Evolutionary conservation across 2,888 invertebrate genomes (phyloP).

Genomic region (Cylindroiulus punctatus): DNA sequence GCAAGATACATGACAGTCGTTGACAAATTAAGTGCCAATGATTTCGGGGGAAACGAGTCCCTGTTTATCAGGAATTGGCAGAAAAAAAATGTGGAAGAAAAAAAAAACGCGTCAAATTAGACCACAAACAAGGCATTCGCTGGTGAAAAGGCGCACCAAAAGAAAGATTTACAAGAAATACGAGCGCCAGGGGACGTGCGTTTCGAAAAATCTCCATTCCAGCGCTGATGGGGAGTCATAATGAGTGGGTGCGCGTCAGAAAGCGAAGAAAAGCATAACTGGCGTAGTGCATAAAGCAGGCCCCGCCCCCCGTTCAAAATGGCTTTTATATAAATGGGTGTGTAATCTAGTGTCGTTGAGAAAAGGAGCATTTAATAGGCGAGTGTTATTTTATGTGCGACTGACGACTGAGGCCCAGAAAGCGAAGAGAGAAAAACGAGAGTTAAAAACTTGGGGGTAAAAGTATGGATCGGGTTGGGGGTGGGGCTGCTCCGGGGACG

Average conservation of each 20-base stretch:
- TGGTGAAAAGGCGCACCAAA: neutral
- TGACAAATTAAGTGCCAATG: conserved; percentile 8
- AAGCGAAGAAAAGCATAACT: conserved; percentile 19
- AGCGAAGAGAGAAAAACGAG: conserved; percentile 31
- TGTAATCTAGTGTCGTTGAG: conserved; percentile 48
- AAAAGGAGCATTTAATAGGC: conserved; percentile 50
- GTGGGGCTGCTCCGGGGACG: neutral
- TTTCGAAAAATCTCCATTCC: conserved; percentile 22
- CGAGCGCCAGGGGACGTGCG: neutral
- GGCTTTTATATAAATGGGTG: conserved; percentile 44
- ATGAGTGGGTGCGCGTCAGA: conserved; percentile 28
- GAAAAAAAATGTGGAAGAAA: neutral
- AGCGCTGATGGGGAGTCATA: neutral
- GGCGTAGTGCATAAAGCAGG: conserved; percentile 31
- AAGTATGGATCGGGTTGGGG: conserved; percentile 37
- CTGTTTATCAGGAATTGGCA: neutral
- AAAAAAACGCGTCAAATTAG: neutral
- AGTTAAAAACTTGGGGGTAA: conserved; percentile 40
- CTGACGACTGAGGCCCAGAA: conserved; percentile 25
- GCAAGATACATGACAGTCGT: conserved; percentile 12
- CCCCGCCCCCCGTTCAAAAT: conserved; percentile 38
- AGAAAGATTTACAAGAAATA: conserved; percentile 35
- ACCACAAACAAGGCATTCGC: conserved; percentile 17
- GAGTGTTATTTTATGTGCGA: conserved; percentile 49
- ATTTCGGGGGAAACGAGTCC: neutral